Percentiles rank a stretch among this genome's conserved stretches.
Conservation (phyloP, 2,113 vertebrate species). For the Corydoras maculifer region DNA sequence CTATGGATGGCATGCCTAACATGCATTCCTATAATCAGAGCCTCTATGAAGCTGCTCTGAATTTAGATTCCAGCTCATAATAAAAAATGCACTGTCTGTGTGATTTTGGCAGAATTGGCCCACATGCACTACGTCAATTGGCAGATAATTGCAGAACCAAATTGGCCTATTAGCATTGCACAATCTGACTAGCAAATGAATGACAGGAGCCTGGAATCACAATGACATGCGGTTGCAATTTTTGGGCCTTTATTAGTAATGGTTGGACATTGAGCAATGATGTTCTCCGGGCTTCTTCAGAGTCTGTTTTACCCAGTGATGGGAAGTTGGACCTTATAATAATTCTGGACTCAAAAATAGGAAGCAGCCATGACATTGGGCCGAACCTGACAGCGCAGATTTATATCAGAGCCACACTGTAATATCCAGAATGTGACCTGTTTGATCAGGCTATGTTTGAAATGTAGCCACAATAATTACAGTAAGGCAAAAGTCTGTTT, state of each 20-base stretch:
- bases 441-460: slow-evolving; percentile 16
- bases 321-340: not conserved
- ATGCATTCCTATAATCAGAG: slow-evolving; percentile 36
- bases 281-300: not conserved
- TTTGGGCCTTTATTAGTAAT: slow-evolving; percentile 8
- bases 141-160: slow-evolving; percentile 30
- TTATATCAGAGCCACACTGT: slow-evolving; percentile 24
- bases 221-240: slow-evolving; percentile 28
- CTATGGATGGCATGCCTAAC: slow-evolving; percentile 31
- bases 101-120: slow-evolving; percentile 11
- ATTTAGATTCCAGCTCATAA: slow-evolving; percentile 29
- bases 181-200: slow-evolving; percentile 29
- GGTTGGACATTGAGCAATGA: slow-evolving; percentile 3
- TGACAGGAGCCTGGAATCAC: slow-evolving; percentile 30
- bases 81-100: slow-evolving; percentile 20
- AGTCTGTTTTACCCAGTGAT: too few species aligned
- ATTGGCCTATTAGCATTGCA: slow-evolving; percentile 37
- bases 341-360: slow-evolving; percentile 15
- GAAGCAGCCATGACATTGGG: not conserved
- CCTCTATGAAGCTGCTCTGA: slow-evolving; percentile 25
- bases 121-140: slow-evolving; percentile 12
- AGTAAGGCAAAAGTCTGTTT: slow-evolving; percentile 21
- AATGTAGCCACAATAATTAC: slow-evolving; percentile 25
- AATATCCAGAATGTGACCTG: slow-evolving; percentile 19
- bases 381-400: slow-evolving; percentile 26